Evolutionary conservation across 2,797 vertebrate species (phyloP).

Genomic region (Myotis daubentonii): DNA sequence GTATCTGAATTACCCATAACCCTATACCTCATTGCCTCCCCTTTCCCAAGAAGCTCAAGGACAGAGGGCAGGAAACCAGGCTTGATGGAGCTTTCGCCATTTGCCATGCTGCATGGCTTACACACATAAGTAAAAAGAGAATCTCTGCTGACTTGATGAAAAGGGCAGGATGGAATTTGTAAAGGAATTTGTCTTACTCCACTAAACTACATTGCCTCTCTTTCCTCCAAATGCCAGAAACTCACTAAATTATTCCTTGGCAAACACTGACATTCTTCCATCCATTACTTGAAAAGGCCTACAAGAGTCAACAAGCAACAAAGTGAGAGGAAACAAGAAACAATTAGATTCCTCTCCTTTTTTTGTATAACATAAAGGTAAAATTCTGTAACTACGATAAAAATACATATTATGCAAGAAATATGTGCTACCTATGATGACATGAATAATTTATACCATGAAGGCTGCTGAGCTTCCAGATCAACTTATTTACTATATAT

Average conservation of each 20-base stretch:
- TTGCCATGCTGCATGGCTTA: background rate
- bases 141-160: background rate
- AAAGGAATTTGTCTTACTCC: background rate
- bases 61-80: background rate
- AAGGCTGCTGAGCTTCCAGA: constrained; percentile 80
- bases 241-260: background rate
- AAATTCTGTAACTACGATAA: constrained; percentile 73
- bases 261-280: background rate
- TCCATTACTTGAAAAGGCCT: background rate
- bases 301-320: constrained; percentile 34
- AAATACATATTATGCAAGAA: constrained; percentile 75
- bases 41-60: background rate
- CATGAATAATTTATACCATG: constrained; percentile 85
- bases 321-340: constrained; percentile 68
- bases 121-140: constrained; percentile 15
- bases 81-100: background rate
- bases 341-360: constrained; percentile 67
- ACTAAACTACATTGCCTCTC: background rate
- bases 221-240: constrained; percentile 1
- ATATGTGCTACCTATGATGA: constrained; percentile 78
- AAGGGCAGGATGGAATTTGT: background rate
- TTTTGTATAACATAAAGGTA: constrained; percentile 77
- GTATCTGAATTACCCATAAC: background rate
- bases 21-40: background rate
- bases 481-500: constrained; percentile 82